Evolutionary conservation across 2,888 invertebrate genomes (phyloP), one percentile per base, ranked within the genome.

Genomic region (Sarcophaga rosellei): DNA sequence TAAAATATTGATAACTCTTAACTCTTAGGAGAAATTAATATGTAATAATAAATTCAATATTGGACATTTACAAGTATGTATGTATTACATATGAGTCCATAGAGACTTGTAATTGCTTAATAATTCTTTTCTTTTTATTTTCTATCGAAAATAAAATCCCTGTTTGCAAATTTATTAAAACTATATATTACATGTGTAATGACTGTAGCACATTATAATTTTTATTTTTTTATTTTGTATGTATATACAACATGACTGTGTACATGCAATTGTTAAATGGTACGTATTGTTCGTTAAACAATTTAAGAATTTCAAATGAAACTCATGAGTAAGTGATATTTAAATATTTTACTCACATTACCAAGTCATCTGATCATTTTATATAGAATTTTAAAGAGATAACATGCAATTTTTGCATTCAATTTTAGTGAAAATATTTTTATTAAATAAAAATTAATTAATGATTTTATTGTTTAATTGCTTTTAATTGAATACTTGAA

Each of bases 381-480:
- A 12, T 63, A 57, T 57, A 63, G 17, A 74, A 23, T 12, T 69
- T 69, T 45, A 44, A 21, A 69, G 35, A 47, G n/a, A 77, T 35
- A 80, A 72, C 83, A 81, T 83, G 83, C 76, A 83, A 83, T 83
- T 61, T 69, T 81, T 78, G 74, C 66, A 81, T 74, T 78, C 63
- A 80, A 63, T 73, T 78, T 66, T 12, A 76, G 62, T 35, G 47
- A 12, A n/a, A 76, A 62, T 80, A 77, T 76, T 78, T 17, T 25
- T 77, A 20, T n/a, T 47, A 68, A 80, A 75, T 23, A 77, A 75
- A 61, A 81, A 69, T 83, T 77, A 70, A 83, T 83, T 74, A 81
- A 81, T 81, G 63, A 78, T 77, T 83, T 81, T 86, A 75, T 78
- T 81, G 69, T 78, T 86, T 86, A 83, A 86, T 86, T 86, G 81